These are phyloP conservation scores for Maniola hyperantus DNA, from an alignment of 2,888 invertebrate genomes.

Conservation along the genomic window DNA sequence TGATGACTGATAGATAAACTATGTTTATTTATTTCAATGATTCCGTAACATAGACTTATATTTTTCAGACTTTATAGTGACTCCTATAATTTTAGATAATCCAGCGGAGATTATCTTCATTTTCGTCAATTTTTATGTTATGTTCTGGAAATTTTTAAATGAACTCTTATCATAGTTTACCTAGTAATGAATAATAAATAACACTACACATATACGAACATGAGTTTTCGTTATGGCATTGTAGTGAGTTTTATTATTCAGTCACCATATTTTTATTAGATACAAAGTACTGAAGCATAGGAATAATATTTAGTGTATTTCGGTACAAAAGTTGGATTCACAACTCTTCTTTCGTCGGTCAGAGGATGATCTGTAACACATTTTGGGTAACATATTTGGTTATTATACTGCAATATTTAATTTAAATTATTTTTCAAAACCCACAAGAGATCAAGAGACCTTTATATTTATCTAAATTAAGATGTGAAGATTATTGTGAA, in stretches of 20 bases:
- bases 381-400: slow-evolving; percentile 42
- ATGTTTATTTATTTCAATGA: slow-evolving; percentile 18
- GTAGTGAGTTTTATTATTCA: slow-evolving; percentile 29
- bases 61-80: neutral
- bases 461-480: neutral
- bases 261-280: slow-evolving; percentile 25
- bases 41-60: neutral
- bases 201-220: slow-evolving; percentile 15
- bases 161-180: slow-evolving; percentile 9
- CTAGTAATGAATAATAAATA: slow-evolving; percentile 27
- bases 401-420: slow-evolving; percentile 28
- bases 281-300: slow-evolving; percentile 21
- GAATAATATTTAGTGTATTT: slow-evolving; percentile 12
- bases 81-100: neutral
- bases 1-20: slow-evolving; percentile 28
- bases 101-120: neutral
- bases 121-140: neutral
- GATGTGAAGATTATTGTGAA: neutral
- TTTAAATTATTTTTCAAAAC: neutral
- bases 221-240: slow-evolving; percentile 10
- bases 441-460: neutral
- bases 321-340: slow-evolving; percentile 33
- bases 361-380: slow-evolving; percentile 71
- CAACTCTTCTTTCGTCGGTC: slow-evolving; percentile 57
- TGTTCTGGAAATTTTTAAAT: neutral